These are phyloP conservation scores for Asbolus verrucosus DNA, from an alignment of 1,140 invertebrate species.

Conservation along the genomic window DNA sequence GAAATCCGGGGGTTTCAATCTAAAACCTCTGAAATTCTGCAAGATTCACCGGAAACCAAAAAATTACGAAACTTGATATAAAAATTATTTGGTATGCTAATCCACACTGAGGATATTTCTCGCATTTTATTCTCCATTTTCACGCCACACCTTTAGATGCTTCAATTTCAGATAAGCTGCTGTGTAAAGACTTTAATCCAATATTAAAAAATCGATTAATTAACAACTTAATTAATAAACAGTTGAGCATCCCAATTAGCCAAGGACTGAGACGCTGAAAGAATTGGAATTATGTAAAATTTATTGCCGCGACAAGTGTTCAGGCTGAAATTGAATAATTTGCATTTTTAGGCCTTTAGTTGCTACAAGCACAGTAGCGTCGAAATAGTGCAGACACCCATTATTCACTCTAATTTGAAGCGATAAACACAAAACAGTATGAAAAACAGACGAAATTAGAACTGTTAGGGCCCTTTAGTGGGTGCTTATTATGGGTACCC, in stretches of 20 bases:
- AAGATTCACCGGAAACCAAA: no score
- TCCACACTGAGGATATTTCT: background rate
- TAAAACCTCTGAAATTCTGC: constrained; percentile 10
- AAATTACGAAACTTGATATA: no score
- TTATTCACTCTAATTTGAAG: no score
- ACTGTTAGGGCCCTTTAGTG: no score
- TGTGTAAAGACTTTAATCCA: background rate
- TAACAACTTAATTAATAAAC: constrained; percentile 22
- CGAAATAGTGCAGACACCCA: no score
- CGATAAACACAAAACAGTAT: no score
- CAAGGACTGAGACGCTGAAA: constrained; percentile 1
- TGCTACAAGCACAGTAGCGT: no score
- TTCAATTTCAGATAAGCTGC: constrained; percentile 2
- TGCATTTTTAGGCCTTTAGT: no score
- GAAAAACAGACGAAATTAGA: no score
- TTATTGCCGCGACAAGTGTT: background rate
- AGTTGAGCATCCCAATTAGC: background rate
- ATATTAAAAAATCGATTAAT: constrained; percentile 3
- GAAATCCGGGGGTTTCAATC: background rate
- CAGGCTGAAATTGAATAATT: no score
- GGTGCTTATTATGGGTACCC: no score
- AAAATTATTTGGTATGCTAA: background rate
- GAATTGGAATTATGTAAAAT: background rate
- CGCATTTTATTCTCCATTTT: constrained; percentile 1
- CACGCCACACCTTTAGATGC: constrained; percentile 7